phyloP scores from a whole-genome alignment of 2,113 vertebrate species.

The Esox niger region DNA sequence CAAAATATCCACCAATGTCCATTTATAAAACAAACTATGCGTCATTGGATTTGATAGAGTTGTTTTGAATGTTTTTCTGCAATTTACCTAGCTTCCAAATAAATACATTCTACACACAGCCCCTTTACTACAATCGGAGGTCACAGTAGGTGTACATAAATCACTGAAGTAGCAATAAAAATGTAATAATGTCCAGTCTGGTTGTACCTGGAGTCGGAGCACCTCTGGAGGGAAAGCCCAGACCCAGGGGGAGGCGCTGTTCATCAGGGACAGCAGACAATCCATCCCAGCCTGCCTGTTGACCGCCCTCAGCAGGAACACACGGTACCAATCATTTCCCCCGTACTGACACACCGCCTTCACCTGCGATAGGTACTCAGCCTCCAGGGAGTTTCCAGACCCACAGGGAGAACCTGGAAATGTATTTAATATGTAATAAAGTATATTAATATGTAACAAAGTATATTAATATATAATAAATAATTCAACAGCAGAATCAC shows the following conservation, averaged over 20 bases:
- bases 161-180: too few relatives aligned
- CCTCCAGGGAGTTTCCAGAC: neutral
- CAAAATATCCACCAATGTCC: too few relatives aligned
- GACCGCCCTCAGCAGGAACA: constrained; percentile 69
- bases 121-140: too few relatives aligned
- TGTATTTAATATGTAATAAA: neutral
- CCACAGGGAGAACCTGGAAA: constrained; percentile 10
- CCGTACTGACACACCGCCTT: constrained; percentile 57
- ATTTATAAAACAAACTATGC: too few relatives aligned
- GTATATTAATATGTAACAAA: too few relatives aligned
- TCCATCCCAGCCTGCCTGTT: constrained; percentile 50
- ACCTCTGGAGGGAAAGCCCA: constrained; percentile 68
- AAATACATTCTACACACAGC: too few relatives aligned
- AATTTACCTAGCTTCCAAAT: too few relatives aligned
- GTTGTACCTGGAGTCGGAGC: constrained; percentile 59
- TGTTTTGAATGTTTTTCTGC: too few relatives aligned
- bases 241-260: constrained; percentile 21
- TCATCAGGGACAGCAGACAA: constrained; percentile 55
- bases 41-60: too few relatives aligned
- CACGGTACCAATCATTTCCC: constrained; percentile 63
- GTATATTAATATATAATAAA: too few relatives aligned
- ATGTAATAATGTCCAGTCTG: too few relatives aligned
- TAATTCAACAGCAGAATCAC: too few relatives aligned
- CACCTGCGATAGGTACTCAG: constrained; percentile 54
- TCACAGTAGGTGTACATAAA: neutral